phyloP scores from a whole-genome alignment of 2,797 vertebrate species.

The Taenioides sp. region DNA sequence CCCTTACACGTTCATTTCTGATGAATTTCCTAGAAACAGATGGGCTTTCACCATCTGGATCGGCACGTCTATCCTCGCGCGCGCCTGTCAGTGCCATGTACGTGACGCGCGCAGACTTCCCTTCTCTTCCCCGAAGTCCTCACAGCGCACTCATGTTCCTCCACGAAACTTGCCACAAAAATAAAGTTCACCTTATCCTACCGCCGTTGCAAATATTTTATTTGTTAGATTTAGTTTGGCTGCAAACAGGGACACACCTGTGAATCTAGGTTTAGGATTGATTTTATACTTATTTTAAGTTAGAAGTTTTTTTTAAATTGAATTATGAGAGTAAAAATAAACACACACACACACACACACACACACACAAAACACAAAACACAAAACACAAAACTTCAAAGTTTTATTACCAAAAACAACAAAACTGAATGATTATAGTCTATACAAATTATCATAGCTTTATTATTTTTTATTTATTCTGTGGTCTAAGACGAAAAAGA shows the following conservation, averaged over 20 bases:
- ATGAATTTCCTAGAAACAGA: conserved; percentile 43
- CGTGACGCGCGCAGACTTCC: conserved; percentile 11
- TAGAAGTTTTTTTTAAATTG: not conserved
- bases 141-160: conserved; percentile 5
- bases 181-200: conserved; percentile 29
- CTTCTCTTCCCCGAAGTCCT: conserved; percentile 5
- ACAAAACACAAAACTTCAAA: too few relatives aligned
- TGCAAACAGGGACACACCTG: not conserved
- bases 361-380: too few relatives aligned
- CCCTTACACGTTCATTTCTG: conserved; percentile 24
- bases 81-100: conserved; percentile 15
- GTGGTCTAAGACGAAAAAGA: not conserved
- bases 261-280: not conserved
- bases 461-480: too few relatives aligned
- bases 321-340: too few relatives aligned
- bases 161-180: conserved; percentile 23
- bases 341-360: too few relatives aligned
- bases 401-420: too few relatives aligned
- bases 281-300: not conserved
- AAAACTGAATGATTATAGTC: too few relatives aligned
- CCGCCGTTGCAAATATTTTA: conserved; percentile 47
- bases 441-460: too few relatives aligned
- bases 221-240: conserved; percentile 27
- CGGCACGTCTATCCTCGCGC: conserved; percentile 15
- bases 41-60: conserved; percentile 40